Percentiles rank a stretch among this genome's conserved stretches.
phyloP scores from a whole-genome alignment of 2,797 vertebrate genomes.

The Perodicticus potto region DNA sequence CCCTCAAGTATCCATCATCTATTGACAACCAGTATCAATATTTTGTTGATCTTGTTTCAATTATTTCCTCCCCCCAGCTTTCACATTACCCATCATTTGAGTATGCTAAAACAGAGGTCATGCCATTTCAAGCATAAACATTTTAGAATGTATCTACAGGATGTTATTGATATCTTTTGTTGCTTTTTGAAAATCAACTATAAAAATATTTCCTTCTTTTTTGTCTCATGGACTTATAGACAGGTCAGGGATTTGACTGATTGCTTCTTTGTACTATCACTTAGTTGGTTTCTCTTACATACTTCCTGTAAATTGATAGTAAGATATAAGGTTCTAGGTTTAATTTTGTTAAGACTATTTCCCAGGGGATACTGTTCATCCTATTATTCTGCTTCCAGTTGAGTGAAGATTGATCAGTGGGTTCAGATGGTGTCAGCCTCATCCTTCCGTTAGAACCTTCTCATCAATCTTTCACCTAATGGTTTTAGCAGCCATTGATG shows the following conservation, averaged over 20 bases:
- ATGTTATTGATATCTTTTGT: background rate
- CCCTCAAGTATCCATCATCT: fast-evolving
- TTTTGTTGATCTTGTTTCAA: background rate
- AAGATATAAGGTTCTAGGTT: background rate
- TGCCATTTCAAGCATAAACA: background rate
- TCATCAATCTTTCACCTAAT: background rate
- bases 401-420: background rate
- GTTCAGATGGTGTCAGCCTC: background rate
- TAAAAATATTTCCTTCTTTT: background rate
- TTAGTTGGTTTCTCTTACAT: background rate
- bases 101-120: background rate
- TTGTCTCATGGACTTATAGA: background rate
- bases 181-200: background rate
- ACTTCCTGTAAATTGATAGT: background rate
- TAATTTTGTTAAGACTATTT: background rate
- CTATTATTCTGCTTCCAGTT: background rate
- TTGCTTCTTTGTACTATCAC: background rate
- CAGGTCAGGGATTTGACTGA: background rate
- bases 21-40: too few species aligned
- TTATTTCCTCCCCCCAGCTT: background rate
- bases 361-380: background rate
- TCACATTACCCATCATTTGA: background rate
- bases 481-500: background rate
- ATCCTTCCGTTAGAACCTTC: background rate
- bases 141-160: background rate